Evolutionary conservation across 2,888 invertebrate genomes (phyloP), one percentile per base, ranked within the genome.

Genomic region (Nycteola revayana): DNA sequence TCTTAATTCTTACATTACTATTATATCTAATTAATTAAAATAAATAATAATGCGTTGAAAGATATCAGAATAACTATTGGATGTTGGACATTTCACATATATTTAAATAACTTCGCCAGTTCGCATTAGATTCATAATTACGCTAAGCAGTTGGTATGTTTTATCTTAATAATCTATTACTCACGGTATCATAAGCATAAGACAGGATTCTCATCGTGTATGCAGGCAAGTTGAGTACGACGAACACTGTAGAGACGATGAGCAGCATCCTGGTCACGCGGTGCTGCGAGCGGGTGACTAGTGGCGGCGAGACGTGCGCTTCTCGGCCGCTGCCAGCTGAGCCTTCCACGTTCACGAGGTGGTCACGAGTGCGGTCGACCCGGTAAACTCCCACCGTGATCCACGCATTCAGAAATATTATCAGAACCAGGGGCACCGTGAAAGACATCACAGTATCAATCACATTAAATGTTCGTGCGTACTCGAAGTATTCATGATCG

Each of bases 181-280:
- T 83, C 26, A 83, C 83, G 70, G 70, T 53, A 18, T 76, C 91
- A 76, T 90, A 88, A 1, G 90, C 70, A 68, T 91, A 94, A 8
- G 92, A 90, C 52, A 91, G 75, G 14, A 94, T 80, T 36, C 95
- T 85, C 79, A 95, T 89, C 30, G 92, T 89, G 75, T 94, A 95
- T 17, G 93, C 93, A 0, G 95, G 95, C 36, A 95, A 69, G 76
- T 96, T 96, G 31, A 96, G 90, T 25, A 92, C 85, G 6, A 96
- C 91, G 73, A 94, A 96, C 0, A 94, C 94, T 0, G 93, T 91
- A 1, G 96, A 96, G 0, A 96, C 95, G 32, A 95, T 88, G 11
- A 96, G 90, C 36, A 96, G 84, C 94, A 96, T 96, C 65, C 94
- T 93, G 21, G 95, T 96, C 43, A 96, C 90, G 62, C 93, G 92